Conservation (phyloP, 2,113 vertebrate species). For the Scomber colias region DNA sequence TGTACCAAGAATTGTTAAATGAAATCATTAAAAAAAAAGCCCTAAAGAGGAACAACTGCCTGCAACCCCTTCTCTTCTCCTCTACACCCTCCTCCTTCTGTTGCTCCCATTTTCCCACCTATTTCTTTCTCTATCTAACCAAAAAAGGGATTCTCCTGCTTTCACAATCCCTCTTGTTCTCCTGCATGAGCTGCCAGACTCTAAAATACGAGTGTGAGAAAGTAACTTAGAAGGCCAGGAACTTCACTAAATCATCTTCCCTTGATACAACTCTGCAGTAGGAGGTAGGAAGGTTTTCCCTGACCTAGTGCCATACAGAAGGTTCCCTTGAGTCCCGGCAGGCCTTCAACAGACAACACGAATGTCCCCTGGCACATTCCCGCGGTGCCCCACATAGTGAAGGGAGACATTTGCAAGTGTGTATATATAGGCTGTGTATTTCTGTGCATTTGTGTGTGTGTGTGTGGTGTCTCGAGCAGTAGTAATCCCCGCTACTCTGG, state of each 20-base stretch:
- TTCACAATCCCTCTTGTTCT: slow-evolving; percentile 20
- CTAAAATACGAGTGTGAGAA: slow-evolving; percentile 42
- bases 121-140: neutral
- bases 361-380: slow-evolving; percentile 58
- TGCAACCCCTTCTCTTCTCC: neutral
- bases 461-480: slow-evolving; percentile 41
- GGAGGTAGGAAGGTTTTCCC: slow-evolving; percentile 32
- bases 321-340: slow-evolving; percentile 40
- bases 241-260: slow-evolving; percentile 46
- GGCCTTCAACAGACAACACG: slow-evolving; percentile 40
- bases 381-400: slow-evolving; percentile 26
- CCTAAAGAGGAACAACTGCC: slow-evolving; percentile 43
- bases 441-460: slow-evolving; percentile 36
- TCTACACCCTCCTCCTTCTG: neutral
- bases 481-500: slow-evolving; percentile 74
- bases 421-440: slow-evolving; percentile 26
- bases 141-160: slow-evolving; percentile 23
- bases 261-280: slow-evolving; percentile 27
- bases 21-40: slow-evolving; percentile 47
- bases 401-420: slow-evolving; percentile 47
- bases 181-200: slow-evolving; percentile 18
- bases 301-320: slow-evolving; percentile 45
- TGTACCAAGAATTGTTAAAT: neutral
- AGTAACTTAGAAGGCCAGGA: slow-evolving; percentile 16
- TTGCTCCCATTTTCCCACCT: neutral